phyloP scores from a whole-genome alignment of 92 coral and sea anemone genomes.

The Scolanthus callimorphus region DNA sequence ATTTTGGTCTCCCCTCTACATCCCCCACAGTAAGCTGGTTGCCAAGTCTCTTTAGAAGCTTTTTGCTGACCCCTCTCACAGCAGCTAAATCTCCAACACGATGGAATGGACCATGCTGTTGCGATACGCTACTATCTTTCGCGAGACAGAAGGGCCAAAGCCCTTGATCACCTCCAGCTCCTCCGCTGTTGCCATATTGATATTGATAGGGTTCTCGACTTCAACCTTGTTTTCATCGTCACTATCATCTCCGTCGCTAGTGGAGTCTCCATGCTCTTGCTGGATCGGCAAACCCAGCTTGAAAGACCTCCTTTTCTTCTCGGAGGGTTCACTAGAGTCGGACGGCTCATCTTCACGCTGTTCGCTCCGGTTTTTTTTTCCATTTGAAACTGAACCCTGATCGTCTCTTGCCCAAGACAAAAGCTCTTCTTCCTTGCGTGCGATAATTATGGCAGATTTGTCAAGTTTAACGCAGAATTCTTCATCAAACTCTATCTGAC shows the following conservation, averaged over 20 bases:
- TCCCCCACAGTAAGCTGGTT: constrained; percentile 10
- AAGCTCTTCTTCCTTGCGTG: background rate
- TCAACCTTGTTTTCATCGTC: constrained; percentile 6
- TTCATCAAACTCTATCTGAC: constrained; percentile 14
- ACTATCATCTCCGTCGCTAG: background rate
- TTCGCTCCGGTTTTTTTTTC: background rate
- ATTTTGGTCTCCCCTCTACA: background rate
- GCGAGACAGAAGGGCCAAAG: constrained; percentile 60
- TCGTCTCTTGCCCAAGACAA: background rate
- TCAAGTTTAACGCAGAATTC: constrained; percentile 10
- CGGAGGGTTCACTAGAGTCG: background rate
- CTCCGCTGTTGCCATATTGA: constrained; percentile 49
- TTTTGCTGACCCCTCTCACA: constrained; percentile 58
- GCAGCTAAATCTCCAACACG: constrained; percentile 32
- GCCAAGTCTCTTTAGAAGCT: constrained; percentile 19
- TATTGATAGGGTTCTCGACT: constrained; percentile 17
- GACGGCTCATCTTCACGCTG: background rate
- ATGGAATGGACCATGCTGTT: constrained; percentile 49
- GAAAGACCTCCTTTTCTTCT: background rate
- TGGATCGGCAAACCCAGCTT: background rate
- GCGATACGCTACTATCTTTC: constrained; percentile 52
- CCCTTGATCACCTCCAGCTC: constrained; percentile 44
- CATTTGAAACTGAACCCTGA: constrained; percentile 4
- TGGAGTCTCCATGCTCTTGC: background rate
- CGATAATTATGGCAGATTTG: background rate